Base-by-base conservation (phyloP, 2,113 vertebrate species). In the Harpagus bidentatus region DNA sequence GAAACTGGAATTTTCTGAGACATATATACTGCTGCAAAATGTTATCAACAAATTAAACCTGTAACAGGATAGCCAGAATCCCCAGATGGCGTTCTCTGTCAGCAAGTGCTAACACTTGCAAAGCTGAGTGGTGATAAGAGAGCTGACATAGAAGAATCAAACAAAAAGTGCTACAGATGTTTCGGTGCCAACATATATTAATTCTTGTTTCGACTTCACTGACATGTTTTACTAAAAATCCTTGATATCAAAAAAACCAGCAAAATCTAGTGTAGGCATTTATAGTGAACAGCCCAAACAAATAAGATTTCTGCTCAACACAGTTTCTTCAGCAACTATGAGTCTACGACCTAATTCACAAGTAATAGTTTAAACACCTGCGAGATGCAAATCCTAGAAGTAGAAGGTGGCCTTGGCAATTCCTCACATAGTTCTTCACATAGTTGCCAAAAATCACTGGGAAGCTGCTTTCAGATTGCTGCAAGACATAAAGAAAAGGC, bases 111-210 rank as follows among this genome's bases (percentile, higher is more conserved):
- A 50, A 40, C 0, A 1, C 36, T 28, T 10, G 36, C 67, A 77
- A 6, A 90, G 61, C 53, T 34, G 55, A 43, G n/a, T 4, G 22
- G 23, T 6, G 50, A 29, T 23, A 21, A 77, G 55, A 67, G 32
- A 55, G n/a, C 19, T 67, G 71, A 71, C 47, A 88, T 3, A 18
- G 26, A 50, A 38, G 16, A 62, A 36, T 34, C 55, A 65, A 82
- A 83, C 52, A 36, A 45, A n/a, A 80, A 77, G 38, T 14, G 67
- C 76, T 74, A 48, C 86, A 90, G 80, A 83, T 86, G 66, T 90
- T 77, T 48, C 53, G 13, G 55, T 88, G 72, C 72, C 82, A 80
- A 72, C 63, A 81, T 7, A 53, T 9, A 86, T 56, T 47, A 26
- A 38, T 83, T 85, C 65, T 63, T 74, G 40, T n/a, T 87, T 72